Conservation (phyloP, 2,888 invertebrate species). For the Idaea aversata region DNA sequence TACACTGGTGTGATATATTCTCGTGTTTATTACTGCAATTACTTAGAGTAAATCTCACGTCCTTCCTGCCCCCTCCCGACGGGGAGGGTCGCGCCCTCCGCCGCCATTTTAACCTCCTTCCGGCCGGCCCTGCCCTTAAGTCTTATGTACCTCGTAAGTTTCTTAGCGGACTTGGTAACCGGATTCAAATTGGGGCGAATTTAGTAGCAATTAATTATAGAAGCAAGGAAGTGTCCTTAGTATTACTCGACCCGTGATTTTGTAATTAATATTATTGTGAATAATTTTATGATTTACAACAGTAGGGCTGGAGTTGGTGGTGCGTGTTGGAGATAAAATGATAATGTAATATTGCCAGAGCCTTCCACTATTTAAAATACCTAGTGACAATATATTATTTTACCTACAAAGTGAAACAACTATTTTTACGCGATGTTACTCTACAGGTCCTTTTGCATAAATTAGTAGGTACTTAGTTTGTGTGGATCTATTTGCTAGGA, state of each 20-base stretch:
- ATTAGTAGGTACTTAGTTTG: no score
- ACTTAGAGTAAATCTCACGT: conserved; percentile 82
- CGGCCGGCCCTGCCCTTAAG: conserved; percentile 79
- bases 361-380: not conserved
- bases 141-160: conserved; percentile 80
- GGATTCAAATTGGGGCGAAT: conserved; percentile 80
- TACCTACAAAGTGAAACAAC: no score
- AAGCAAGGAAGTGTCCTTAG: conserved; percentile 70
- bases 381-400: no score
- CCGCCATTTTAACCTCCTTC: conserved; percentile 77
- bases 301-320: conserved; percentile 36
- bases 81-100: conserved; percentile 74
- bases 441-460: no score
- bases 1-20: conserved; percentile 79
- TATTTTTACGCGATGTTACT: no score
- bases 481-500: no score
- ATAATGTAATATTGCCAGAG: not conserved
- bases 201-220: conserved; percentile 81
- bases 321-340: conserved; percentile 18
- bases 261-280: conserved; percentile 68
- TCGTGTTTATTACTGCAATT: conserved; percentile 82
- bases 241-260: conserved; percentile 62
- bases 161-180: conserved; percentile 79
- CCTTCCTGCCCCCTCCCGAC: conserved; percentile 70
- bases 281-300: conserved; percentile 58